Percentiles rank a stretch among this genome's conserved stretches.
Conservation (phyloP, 2,113 vertebrate species). For the Apteryx mantelli region DNA sequence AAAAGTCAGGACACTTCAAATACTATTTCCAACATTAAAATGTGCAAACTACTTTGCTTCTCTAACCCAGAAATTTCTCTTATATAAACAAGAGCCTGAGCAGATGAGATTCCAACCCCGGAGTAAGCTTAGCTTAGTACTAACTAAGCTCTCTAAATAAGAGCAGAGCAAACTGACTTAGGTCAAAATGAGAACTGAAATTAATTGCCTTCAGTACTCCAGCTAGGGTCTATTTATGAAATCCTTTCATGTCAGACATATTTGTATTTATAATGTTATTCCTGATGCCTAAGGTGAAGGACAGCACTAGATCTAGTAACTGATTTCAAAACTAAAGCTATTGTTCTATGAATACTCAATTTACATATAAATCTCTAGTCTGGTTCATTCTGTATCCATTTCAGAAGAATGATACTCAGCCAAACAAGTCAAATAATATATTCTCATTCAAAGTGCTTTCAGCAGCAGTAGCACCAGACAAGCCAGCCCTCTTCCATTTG, state of each 20-base stretch:
- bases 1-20: neutral
- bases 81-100: neutral
- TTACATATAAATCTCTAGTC: neutral
- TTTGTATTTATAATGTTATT: neutral
- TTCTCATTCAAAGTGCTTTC: neutral
- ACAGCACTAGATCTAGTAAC: neutral
- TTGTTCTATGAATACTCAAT: neutral
- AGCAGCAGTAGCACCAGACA: neutral
- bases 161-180: neutral
- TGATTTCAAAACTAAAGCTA: neutral
- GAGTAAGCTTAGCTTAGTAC: no score
- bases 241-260: neutral
- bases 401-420: neutral
- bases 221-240: neutral
- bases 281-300: neutral
- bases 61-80: neutral
- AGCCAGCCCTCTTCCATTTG: neutral
- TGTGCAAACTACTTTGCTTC: neutral
- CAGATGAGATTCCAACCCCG: neutral
- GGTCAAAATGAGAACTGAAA: neutral
- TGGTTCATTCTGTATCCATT: neutral
- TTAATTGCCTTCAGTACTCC: neutral
- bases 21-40: neutral
- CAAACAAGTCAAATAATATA: neutral
- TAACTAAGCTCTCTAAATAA: no score